These are phyloP conservation scores for Phragmatobia fuliginosa DNA, from an alignment of 2,888 invertebrate species.

Conservation along the genomic window DNA sequence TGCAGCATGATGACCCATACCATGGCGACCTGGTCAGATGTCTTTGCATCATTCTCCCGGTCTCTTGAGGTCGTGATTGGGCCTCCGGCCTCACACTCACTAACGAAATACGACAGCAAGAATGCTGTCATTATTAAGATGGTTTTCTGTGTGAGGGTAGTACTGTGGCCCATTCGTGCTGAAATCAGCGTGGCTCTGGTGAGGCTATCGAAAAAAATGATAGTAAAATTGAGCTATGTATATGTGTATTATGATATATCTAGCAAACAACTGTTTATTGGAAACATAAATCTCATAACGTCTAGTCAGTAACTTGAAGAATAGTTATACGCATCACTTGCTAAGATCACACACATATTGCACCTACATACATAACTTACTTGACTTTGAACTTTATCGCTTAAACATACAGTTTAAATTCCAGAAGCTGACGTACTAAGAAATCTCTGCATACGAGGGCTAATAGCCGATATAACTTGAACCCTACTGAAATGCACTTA, in stretches of 20 bases:
- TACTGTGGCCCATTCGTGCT: too few relatives aligned
- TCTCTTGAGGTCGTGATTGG: too few relatives aligned
- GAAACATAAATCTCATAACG: background rate
- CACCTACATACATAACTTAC: constrained; percentile 37
- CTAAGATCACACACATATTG: constrained; percentile 50
- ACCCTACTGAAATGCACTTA: constrained; percentile 8
- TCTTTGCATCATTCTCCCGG: too few relatives aligned
- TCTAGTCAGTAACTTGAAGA: constrained; percentile 7
- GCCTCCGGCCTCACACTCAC: too few relatives aligned
- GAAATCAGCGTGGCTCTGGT: too few relatives aligned
- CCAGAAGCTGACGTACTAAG: constrained; percentile 13
- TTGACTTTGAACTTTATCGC: constrained; percentile 10
- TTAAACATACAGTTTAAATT: constrained; percentile 28
- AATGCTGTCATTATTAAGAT: too few relatives aligned
- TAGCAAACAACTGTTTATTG: background rate
- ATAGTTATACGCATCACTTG: constrained; percentile 44
- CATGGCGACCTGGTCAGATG: too few relatives aligned
- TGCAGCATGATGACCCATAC: too few relatives aligned
- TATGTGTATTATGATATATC: background rate
- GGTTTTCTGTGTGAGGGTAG: too few relatives aligned
- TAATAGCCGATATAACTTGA: constrained; percentile 20
- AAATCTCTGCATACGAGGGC: constrained; percentile 16
- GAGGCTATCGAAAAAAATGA: too few relatives aligned
- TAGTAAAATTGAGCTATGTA: too few relatives aligned
- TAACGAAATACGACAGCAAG: too few relatives aligned